Conservation (phyloP, 2,888 invertebrate genomes). For the Trichopoda pennipes region DNA sequence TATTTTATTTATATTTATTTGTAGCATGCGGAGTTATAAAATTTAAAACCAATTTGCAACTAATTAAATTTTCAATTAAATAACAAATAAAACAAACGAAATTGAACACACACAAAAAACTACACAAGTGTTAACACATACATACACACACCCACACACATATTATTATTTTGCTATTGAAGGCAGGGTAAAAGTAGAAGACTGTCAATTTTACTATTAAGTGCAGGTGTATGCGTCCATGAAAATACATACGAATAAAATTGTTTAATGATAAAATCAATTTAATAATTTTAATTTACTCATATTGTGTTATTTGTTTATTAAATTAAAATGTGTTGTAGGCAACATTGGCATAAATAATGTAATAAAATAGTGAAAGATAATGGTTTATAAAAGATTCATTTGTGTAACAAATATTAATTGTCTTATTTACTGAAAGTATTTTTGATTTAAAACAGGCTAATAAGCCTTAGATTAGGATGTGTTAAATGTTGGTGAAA, state of each 20-base stretch:
- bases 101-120: background rate
- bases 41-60: slow-evolving; percentile 56
- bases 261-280: slow-evolving; percentile 24
- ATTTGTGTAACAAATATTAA: too few relatives aligned
- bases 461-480: too few relatives aligned
- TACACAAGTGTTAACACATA: too few relatives aligned
- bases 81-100: slow-evolving; percentile 16
- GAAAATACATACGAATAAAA: slow-evolving; percentile 1
- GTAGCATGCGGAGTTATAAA: slow-evolving; percentile 16
- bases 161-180: background rate
- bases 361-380: too few relatives aligned
- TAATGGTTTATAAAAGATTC: too few relatives aligned
- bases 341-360: background rate
- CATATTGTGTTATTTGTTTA: slow-evolving; percentile 21
- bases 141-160: background rate
- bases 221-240: background rate
- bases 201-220: background rate
- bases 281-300: slow-evolving; percentile 35
- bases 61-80: slow-evolving; percentile 58
- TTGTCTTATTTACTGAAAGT: too few relatives aligned
- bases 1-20: slow-evolving; percentile 31
- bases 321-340: slow-evolving; percentile 17
- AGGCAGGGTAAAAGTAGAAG: background rate
- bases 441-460: too few relatives aligned
- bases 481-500: too few relatives aligned